Evolutionary conservation across 2,888 invertebrate genomes (phyloP), one percentile per base, ranked within the genome.

Genomic region (Meloe dianella): DNA sequence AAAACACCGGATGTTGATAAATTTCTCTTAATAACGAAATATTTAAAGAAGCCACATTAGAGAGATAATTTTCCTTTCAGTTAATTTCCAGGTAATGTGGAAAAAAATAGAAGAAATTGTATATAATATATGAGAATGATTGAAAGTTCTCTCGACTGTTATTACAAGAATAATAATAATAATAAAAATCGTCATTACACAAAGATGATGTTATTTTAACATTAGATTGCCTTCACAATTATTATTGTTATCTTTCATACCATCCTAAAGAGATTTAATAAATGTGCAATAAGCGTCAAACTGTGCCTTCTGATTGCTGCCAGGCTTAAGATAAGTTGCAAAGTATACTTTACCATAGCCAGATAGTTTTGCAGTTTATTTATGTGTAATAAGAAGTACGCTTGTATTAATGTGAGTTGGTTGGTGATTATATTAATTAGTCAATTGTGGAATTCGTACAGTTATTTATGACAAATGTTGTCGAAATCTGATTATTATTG

Each of bases 251-350:
- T 24, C 14, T 54, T 5, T 27, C 24, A 54, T 5, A 54, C 24
- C n/a, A 27, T 24, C 24, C 54, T 27, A 54, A 54, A 54, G 27
- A 27, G 27, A 54, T 27, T 54, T 54, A 54, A 27, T 60, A 35
- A 60, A 60, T 35, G 24, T 60, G 60, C 60, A 60, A 60, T 60
- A 60, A 60, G 60, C 35, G 60, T 60, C 60, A 60, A 60, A 60
- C 35, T 60, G 38, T n/a, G 38, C 38, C 60, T 32, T 24, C 35
- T 60, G 60, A 38, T 60, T 38, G 35, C 60, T 60, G 38, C 22
- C n/a, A 54, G 24, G 22, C 24, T 51, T 22, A 22, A 51, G 22
- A 24, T 24, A 51, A 41, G 4, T 47, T 20, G 47, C 9, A 47
- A 35, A 35, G 35, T 38, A 38, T 38, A 38, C 38, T 38, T 38